A percentile compares a stretch with the other conserved stretches of the same genome.
phyloP scores from a whole-genome alignment of 1,140 invertebrate genomes.

The Berghia stephanieae region DNA sequence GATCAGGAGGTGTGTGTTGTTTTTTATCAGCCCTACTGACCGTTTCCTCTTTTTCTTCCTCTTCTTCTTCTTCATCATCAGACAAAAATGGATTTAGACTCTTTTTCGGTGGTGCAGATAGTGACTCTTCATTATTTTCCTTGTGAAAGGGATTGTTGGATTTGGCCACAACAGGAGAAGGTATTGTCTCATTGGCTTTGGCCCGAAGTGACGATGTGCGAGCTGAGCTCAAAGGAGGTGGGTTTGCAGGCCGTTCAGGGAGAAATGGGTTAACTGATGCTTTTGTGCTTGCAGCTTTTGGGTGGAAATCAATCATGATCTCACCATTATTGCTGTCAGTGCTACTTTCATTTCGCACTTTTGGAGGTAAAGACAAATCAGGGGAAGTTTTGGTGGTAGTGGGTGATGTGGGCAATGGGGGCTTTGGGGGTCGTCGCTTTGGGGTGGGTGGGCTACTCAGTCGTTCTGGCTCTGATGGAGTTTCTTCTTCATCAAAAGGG shows the following conservation, averaged over 20 bases:
- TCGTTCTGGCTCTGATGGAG: too few species aligned
- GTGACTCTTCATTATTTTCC: neutral
- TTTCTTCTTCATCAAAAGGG: too few species aligned
- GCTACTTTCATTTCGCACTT: too few species aligned
- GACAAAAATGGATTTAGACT: conserved; percentile 23
- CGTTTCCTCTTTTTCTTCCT: neutral
- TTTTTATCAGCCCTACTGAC: too few species aligned
- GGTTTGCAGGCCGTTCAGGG: conserved; percentile 25
- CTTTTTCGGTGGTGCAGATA: neutral
- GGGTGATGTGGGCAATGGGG: too few species aligned
- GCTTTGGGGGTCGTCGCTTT: too few species aligned
- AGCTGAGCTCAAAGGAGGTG: conserved; percentile 26
- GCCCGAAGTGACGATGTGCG: conserved; percentile 20
- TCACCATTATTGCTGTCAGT: too few species aligned
- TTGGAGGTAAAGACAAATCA: too few species aligned
- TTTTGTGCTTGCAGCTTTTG: conserved; percentile 1
- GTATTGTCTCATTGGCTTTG: conserved; percentile 22
- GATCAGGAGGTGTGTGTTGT: neutral
- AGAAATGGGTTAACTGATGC: conserved; percentile 23
- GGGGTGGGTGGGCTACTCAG: too few species aligned
- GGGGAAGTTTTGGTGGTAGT: too few species aligned
- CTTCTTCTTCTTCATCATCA: conserved; percentile 24
- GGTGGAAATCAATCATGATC: too few species aligned
- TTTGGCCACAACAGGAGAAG: too few species aligned
- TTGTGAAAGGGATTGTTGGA: neutral